A percentile compares a stretch with the other conserved stretches of the same genome.
Conservation (phyloP, 1,140 invertebrate genomes). For the Polypedilum pembai region DNA sequence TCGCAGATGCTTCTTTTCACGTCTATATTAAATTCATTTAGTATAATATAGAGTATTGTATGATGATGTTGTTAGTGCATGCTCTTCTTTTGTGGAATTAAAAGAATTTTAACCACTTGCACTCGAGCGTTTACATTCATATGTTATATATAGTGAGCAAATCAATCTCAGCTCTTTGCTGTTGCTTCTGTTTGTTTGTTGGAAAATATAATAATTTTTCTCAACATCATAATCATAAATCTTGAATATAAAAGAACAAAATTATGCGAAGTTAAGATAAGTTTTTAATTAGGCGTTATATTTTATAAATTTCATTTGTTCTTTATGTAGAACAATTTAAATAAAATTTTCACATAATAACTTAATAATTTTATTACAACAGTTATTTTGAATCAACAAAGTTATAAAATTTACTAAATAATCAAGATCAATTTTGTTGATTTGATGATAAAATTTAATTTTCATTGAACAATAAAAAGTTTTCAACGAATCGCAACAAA, state of each 20-base stretch:
- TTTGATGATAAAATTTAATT: too few relatives aligned
- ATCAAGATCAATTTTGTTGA: too few relatives aligned
- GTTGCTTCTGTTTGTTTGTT: too few relatives aligned
- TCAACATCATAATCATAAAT: slow-evolving; percentile 19
- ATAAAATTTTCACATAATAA: too few relatives aligned
- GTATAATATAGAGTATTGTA: background rate
- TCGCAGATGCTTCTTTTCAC: slow-evolving; percentile 16
- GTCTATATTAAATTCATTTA: background rate
- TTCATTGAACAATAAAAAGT: too few relatives aligned
- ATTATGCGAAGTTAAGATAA: background rate
- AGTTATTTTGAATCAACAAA: too few relatives aligned
- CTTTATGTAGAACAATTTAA: background rate
- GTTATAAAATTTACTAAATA: too few relatives aligned
- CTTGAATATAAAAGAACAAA: slow-evolving; percentile 5
- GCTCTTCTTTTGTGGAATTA: background rate
- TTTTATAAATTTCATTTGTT: background rate
- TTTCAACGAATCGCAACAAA: too few relatives aligned
- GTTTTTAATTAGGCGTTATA: background rate
- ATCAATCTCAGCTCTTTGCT: background rate
- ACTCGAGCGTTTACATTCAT: background rate
- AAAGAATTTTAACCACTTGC: slow-evolving; percentile 18
- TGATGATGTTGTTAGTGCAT: slow-evolving; percentile 3
- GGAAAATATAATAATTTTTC: background rate
- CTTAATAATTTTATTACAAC: too few relatives aligned
- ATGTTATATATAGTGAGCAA: background rate